Evolutionary conservation across 1,140 invertebrate species (phyloP).

Genomic region (Drosophila miranda): DNA sequence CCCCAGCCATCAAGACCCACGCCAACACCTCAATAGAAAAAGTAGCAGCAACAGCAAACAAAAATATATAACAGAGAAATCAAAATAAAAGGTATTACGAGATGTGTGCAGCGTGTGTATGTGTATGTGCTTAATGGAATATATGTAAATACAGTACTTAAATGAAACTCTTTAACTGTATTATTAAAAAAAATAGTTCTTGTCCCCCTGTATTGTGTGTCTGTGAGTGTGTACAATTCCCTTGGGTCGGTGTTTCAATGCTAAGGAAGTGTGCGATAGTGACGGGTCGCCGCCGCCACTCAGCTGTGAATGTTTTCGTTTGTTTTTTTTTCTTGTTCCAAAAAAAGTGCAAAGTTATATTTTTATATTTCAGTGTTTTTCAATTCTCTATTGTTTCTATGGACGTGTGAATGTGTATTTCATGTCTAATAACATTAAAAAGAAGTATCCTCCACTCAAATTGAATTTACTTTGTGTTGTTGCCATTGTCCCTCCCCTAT

Average conservation of each 20-base stretch:
- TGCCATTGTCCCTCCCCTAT: slow-evolving; percentile 15
- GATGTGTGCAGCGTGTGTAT: slow-evolving; percentile 16
- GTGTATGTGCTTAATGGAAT: slow-evolving; percentile 29
- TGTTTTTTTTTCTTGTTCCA: slow-evolving; percentile 13
- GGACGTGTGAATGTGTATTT: no score
- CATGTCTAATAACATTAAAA: slow-evolving; percentile 1
- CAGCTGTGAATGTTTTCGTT: slow-evolving; percentile 52
- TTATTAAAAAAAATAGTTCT: not conserved
- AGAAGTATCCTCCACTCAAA: slow-evolving; percentile 6
- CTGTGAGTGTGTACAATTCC: slow-evolving; percentile 13
- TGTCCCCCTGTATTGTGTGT: slow-evolving; percentile 7
- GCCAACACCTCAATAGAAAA: slow-evolving; percentile 20
- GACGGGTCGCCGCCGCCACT: slow-evolving; percentile 27
- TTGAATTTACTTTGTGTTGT: slow-evolving; percentile 13
- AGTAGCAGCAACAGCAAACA: slow-evolving; percentile 27
- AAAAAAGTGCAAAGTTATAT: no score
- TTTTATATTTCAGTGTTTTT: no score
- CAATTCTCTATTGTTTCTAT: no score
- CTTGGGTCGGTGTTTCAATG: no score
- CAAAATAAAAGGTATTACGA: slow-evolving; percentile 12
- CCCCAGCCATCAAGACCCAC: slow-evolving; percentile 33
- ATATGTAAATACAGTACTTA: slow-evolving; percentile 27
- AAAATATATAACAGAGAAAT: slow-evolving; percentile 25
- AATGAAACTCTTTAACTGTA: slow-evolving; percentile 11
- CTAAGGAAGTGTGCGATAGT: slow-evolving; percentile 10